Conservation (phyloP, 64 coral and sea anemone genomes). For the Actinia equina region DNA sequence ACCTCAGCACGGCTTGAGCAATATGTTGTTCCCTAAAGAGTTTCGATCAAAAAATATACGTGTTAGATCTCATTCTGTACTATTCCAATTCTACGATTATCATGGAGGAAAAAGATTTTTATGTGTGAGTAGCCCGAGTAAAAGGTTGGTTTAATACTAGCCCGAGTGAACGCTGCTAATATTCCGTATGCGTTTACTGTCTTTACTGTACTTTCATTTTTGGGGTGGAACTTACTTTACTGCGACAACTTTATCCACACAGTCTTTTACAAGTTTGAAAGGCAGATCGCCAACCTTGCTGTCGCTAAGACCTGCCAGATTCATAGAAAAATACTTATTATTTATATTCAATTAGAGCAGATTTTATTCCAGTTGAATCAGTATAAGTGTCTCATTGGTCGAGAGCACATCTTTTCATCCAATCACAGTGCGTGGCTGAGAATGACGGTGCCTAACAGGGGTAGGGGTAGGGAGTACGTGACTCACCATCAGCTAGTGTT, state of each 20-base stretch:
- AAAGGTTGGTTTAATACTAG: neutral
- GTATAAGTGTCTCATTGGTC: no score
- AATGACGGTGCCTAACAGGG: no score
- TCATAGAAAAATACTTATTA: neutral
- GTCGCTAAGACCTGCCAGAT: constrained; percentile 33
- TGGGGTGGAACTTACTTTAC: constrained; percentile 46
- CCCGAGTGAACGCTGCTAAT: neutral
- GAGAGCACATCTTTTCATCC: no score
- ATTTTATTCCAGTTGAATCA: no score
- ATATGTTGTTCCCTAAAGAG: constrained; percentile 63
- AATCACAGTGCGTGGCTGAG: no score
- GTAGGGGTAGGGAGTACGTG: neutral
- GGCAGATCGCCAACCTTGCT: constrained; percentile 49
- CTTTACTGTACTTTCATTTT: neutral
- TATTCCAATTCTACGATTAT: no score
- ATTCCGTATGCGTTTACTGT: neutral
- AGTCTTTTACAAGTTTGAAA: constrained; percentile 49
- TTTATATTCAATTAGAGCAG: no score
- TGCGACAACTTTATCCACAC: constrained; percentile 66
- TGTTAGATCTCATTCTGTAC: neutral
- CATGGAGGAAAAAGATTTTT: no score
- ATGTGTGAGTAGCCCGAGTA: neutral
- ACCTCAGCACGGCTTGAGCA: constrained; percentile 46
- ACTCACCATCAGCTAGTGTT: constrained; percentile 65
- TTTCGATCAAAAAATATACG: neutral